phyloP scores from a whole-genome alignment of 2,888 invertebrate genomes.

The Pyrrhosoma nymphula region DNA sequence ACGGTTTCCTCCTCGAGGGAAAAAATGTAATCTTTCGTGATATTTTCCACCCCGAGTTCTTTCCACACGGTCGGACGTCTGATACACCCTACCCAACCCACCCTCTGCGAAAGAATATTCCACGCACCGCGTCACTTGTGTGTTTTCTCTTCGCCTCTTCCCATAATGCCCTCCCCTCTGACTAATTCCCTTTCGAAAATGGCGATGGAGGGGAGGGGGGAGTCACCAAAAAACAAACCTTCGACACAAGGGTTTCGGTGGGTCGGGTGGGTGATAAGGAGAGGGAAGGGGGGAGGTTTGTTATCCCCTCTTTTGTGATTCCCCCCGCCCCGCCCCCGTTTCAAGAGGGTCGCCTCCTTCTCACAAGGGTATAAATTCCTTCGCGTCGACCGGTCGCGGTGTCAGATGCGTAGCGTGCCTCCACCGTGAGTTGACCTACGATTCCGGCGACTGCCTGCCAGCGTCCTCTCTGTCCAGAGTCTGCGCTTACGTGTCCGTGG shows the following conservation, averaged over 20 bases:
- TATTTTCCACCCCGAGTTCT: not conserved
- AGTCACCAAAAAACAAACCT: not conserved
- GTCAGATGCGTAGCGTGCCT: slow-evolving; percentile 64
- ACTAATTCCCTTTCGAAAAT: not conserved
- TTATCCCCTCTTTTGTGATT: not conserved
- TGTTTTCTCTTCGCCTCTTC: not conserved
- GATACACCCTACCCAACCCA: not conserved
- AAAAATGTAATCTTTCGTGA: not conserved
- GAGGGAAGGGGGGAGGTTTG: not conserved
- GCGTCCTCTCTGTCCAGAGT: not conserved
- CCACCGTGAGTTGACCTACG: slow-evolving; percentile 61
- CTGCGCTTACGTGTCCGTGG: not conserved
- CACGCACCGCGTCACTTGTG: slow-evolving; percentile 27
- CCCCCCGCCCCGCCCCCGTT: not conserved
- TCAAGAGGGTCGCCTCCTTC: not conserved
- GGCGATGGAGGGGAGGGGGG: not conserved
- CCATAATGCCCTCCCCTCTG: not conserved
- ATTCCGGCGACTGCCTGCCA: slow-evolving; percentile 58
- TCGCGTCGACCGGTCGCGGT: not conserved
- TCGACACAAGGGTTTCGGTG: not conserved
- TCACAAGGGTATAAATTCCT: not conserved
- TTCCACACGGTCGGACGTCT: not conserved
- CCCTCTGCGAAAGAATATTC: not conserved
- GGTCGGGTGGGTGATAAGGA: not conserved
- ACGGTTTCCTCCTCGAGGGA: not conserved